These are phyloP conservation scores for Bombylius major DNA, from an alignment of 2,888 invertebrate species.

Conservation along the genomic window DNA sequence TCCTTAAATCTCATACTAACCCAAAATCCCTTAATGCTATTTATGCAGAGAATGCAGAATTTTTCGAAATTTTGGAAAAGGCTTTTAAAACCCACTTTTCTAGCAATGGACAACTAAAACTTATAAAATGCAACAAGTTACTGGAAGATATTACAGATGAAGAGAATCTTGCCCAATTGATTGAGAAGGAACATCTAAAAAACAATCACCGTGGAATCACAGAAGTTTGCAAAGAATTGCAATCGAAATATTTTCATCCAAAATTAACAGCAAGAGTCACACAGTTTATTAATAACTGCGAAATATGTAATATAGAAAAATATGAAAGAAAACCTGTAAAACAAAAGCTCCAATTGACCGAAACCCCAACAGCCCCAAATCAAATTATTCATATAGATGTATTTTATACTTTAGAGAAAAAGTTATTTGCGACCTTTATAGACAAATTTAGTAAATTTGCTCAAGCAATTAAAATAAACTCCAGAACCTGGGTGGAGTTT, in stretches of 20 bases:
- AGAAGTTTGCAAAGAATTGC: background rate
- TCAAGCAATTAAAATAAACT: slow-evolving; percentile 12
- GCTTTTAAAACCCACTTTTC: background rate
- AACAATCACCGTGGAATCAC: slow-evolving; percentile 16
- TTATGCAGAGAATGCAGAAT: slow-evolving; percentile 1
- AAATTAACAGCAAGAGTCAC: slow-evolving; percentile 11
- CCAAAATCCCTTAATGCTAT: slow-evolving; percentile 6
- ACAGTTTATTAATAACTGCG: slow-evolving; percentile 16
- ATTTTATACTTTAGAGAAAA: slow-evolving; percentile 10
- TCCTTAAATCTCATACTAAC: background rate
- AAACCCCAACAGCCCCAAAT: too few species aligned
- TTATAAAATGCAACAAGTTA: too few species aligned
- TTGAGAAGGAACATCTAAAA: slow-evolving; percentile 11
- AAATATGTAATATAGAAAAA: slow-evolving; percentile 8
- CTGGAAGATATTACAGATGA: too few species aligned
- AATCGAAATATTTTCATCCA: slow-evolving; percentile 12
- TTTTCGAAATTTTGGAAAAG: background rate
- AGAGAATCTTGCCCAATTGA: slow-evolving; percentile 9
- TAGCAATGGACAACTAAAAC: too few species aligned
- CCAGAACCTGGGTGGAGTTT: slow-evolving; percentile 13
- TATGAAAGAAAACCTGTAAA: slow-evolving; percentile 15
- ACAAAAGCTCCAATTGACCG: slow-evolving; percentile 10
- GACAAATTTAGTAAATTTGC: slow-evolving; percentile 18
- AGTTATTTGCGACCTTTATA: too few species aligned
- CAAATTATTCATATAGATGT: too few species aligned